Percentiles rank a stretch among this genome's conserved stretches.
Conservation (phyloP, 2,113 vertebrate genomes). For the Laticauda colubrina region DNA sequence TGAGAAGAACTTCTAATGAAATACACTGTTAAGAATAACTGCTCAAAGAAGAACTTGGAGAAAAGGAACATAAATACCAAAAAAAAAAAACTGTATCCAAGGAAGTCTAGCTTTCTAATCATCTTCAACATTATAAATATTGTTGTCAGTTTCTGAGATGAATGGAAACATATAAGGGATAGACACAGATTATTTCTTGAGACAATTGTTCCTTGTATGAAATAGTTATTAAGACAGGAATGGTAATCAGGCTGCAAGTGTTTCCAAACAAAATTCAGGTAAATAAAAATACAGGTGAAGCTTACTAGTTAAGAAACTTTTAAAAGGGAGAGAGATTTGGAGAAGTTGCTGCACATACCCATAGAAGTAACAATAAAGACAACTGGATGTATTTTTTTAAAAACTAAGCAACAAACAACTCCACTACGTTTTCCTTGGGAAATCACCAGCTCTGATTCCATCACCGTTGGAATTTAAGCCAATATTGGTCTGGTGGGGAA, state of each 20-base stretch:
- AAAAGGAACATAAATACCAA: too few species aligned
- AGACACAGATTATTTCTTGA: background rate
- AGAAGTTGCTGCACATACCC: background rate
- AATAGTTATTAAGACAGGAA: slow-evolving; percentile 6
- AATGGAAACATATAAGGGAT: background rate
- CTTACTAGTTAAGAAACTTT: background rate
- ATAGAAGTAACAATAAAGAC: background rate
- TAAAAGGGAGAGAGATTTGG: too few species aligned
- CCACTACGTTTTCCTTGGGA: background rate
- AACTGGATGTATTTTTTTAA: background rate
- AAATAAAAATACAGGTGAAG: slow-evolving; percentile 11
- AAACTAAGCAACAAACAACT: background rate
- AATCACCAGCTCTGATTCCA: background rate
- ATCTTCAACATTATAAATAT: background rate
- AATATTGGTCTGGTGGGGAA: background rate
- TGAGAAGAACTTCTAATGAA: background rate
- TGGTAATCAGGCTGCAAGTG: background rate
- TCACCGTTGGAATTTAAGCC: background rate
- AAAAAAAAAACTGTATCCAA: background rate
- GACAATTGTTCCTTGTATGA: background rate
- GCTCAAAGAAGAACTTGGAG: background rate
- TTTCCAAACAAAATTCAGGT: background rate
- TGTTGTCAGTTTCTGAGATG: background rate
- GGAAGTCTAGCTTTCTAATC: background rate
- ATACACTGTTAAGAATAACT: background rate